A percentile compares a stretch with the other conserved stretches of the same genome.
phyloP scores from a whole-genome alignment of 2,888 invertebrate genomes.

The Schizotus pectinicornis region DNA sequence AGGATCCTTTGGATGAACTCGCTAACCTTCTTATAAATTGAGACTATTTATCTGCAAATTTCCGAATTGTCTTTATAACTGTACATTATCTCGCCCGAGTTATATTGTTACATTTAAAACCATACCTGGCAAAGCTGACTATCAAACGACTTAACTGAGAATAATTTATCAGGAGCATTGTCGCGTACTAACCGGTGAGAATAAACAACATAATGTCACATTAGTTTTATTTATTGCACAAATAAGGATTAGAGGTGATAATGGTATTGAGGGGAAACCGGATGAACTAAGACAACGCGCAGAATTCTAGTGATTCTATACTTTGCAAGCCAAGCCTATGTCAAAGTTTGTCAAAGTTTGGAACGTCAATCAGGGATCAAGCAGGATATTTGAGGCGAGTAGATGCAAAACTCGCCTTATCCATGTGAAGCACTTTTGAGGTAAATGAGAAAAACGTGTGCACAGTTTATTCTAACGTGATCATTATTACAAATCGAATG shows the following conservation, averaged over 20 bases:
- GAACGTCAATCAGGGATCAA: too few species aligned
- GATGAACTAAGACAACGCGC: too few species aligned
- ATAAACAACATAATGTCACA: slow-evolving; percentile 10
- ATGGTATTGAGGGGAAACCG: slow-evolving; percentile 14
- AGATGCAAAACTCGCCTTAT: too few species aligned
- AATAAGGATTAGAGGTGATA: slow-evolving; percentile 16
- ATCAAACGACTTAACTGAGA: slow-evolving; percentile 13
- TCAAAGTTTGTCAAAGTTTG: too few species aligned
- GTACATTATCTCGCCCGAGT: too few species aligned
- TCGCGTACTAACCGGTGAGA: slow-evolving; percentile 9
- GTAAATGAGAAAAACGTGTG: too few species aligned
- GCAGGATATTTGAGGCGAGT: too few species aligned
- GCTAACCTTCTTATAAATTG: background rate
- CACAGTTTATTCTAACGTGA: too few species aligned
- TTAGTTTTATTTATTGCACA: slow-evolving; percentile 21
- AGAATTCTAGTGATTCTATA: too few species aligned
- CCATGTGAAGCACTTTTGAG: too few species aligned
- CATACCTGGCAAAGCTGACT: slow-evolving; percentile 3
- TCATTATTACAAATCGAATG: too few species aligned
- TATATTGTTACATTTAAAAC: background rate
- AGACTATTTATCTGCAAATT: background rate
- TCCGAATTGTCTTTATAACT: background rate
- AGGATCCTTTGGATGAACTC: background rate
- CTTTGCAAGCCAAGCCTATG: too few species aligned
- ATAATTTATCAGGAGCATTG: slow-evolving; percentile 13